Conservation (phyloP, 2,797 vertebrate species). For the Myotis findleyi region DNA sequence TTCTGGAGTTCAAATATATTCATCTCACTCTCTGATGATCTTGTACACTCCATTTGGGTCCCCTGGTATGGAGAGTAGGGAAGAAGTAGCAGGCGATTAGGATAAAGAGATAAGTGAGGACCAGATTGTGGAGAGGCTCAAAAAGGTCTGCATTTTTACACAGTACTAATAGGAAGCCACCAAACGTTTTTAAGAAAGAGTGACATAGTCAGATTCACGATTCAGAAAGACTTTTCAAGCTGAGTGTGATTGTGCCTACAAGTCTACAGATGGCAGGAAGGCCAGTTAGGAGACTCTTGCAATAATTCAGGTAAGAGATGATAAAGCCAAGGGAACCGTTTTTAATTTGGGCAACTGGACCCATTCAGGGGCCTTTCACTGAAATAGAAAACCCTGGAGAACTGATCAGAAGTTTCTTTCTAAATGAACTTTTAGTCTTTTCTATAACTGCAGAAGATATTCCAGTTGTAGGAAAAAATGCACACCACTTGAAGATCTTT, state of each 20-base stretch:
- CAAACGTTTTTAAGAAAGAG: not conserved
- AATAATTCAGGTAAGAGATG: not conserved
- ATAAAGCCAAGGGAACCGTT: not conserved
- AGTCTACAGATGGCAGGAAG: not conserved
- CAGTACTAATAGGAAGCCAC: not conserved
- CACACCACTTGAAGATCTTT: not conserved
- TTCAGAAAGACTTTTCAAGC: not conserved
- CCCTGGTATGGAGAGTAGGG: not conserved
- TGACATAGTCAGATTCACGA: not conserved
- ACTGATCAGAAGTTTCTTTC: slow-evolving; percentile 1
- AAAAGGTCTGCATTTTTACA: not conserved
- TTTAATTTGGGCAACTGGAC: not conserved
- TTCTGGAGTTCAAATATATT: not conserved
- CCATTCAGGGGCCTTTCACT: not conserved
- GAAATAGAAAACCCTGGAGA: not conserved
- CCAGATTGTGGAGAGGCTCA: not conserved
- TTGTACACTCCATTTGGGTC: not conserved
- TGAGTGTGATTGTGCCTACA: slow-evolving; percentile 5
- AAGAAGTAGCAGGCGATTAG: not conserved
- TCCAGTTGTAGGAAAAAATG: not conserved
- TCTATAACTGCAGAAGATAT: not conserved
- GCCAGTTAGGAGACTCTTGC: not conserved
- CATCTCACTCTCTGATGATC: not conserved
- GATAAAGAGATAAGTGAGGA: not conserved
- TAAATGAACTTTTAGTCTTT: not conserved